Evolutionary conservation across 2,113 vertebrate species (phyloP).

Genomic region (Strigops habroptila): DNA sequence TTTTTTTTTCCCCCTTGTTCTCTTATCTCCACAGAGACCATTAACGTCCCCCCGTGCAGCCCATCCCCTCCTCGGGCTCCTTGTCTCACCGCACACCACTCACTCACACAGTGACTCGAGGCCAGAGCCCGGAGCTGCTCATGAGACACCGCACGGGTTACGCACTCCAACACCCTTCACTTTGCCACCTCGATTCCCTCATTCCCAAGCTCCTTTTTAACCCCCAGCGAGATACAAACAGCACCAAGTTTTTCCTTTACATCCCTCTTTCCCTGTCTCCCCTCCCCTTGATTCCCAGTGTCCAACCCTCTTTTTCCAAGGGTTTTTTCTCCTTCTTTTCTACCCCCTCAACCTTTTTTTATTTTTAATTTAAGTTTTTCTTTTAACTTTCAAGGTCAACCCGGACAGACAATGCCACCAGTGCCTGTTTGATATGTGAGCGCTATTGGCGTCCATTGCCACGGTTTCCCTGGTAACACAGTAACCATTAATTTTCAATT

Average conservation of each 20-base stretch:
- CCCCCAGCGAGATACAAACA: slow-evolving; percentile 43
- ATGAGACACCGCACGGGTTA: background rate
- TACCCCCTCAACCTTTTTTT: background rate
- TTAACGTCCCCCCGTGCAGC: background rate
- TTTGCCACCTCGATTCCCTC: slow-evolving; percentile 69
- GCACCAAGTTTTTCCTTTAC: slow-evolving; percentile 68
- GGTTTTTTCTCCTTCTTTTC: slow-evolving; percentile 19
- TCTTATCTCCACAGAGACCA: background rate
- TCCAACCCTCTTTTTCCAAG: slow-evolving; percentile 75
- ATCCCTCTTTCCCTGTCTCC: slow-evolving; percentile 68
- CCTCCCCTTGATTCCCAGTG: slow-evolving; percentile 69
- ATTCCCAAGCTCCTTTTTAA: slow-evolving; percentile 50
- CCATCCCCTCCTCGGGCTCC: background rate
- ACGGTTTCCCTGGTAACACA: slow-evolving; percentile 95
- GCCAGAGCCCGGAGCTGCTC: slow-evolving; percentile 37
- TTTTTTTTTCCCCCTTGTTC: fast-evolving
- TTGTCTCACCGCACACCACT: fast-evolving
- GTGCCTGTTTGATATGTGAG: slow-evolving; percentile 91
- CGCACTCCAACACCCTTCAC: slow-evolving; percentile 70
- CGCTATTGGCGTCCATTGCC: slow-evolving; percentile 88
- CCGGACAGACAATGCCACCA: slow-evolving; percentile 96
- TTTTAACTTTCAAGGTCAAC: slow-evolving; percentile 97
- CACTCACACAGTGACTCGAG: background rate
- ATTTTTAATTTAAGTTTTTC: slow-evolving; percentile 78
- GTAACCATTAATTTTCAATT: slow-evolving; percentile 99